Evolutionary conservation across 2,888 invertebrate species (phyloP).

Genomic region (Mimachlamys varia): DNA sequence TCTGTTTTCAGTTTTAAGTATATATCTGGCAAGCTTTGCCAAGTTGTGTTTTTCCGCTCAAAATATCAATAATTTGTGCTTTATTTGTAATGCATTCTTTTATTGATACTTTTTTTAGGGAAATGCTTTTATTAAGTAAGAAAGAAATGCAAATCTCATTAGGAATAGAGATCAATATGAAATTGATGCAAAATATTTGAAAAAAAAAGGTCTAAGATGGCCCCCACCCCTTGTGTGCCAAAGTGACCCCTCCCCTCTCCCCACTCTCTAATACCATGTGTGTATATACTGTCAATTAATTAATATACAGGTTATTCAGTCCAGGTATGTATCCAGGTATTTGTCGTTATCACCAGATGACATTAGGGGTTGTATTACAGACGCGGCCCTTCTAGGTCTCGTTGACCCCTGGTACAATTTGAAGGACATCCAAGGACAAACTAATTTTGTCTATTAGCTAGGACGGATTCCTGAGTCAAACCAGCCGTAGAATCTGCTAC

Average conservation of each 20-base stretch:
- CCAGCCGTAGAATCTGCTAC: not conserved
- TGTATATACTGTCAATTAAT: not conserved
- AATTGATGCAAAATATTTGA: no score
- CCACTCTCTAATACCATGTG: no score
- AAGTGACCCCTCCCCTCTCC: not conserved
- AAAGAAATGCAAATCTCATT: no score
- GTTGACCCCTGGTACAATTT: not conserved
- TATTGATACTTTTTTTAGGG: no score
- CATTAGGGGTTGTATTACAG: conserved; percentile 20
- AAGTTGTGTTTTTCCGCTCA: no score
- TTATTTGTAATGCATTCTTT: no score
- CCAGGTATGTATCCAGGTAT: not conserved
- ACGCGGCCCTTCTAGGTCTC: not conserved
- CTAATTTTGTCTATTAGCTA: not conserved
- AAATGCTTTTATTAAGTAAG: no score
- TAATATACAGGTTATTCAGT: not conserved
- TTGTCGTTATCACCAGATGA: not conserved
- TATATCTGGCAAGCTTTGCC: no score
- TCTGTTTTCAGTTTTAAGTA: no score
- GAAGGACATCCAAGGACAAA: conserved; percentile 14
- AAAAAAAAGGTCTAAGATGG: no score
- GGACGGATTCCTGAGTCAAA: not conserved
- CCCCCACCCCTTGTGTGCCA: not conserved
- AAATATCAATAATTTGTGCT: no score
- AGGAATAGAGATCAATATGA: no score